These are phyloP conservation scores for Piscicola geometra DNA, from an alignment of 2,888 invertebrate species.

Conservation along the genomic window DNA sequence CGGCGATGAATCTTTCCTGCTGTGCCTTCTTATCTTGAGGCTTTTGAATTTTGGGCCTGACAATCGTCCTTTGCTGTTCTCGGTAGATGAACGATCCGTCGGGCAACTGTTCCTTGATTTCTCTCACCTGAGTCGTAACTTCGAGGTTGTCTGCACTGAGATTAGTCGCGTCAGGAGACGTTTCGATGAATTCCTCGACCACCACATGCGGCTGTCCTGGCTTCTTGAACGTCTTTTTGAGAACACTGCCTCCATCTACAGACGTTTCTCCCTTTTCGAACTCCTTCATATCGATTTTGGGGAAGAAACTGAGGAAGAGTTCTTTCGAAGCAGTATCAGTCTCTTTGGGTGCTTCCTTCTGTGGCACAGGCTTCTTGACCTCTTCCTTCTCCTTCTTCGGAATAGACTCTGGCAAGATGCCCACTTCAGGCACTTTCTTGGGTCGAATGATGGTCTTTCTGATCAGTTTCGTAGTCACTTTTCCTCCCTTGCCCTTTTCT, in stretches of 20 bases:
- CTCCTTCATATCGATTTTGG: background rate
- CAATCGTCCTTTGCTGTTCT: too few relatives aligned
- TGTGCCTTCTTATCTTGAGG: too few relatives aligned
- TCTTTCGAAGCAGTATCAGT: too few relatives aligned
- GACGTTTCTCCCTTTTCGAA: background rate
- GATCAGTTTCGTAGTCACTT: background rate
- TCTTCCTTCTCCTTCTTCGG: too few relatives aligned
- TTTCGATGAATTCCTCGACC: slow-evolving; percentile 12
- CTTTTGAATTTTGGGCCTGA: background rate
- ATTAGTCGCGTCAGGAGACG: background rate
- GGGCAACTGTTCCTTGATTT: slow-evolving; percentile 1
- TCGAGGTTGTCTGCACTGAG: slow-evolving; percentile 14
- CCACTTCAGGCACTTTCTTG: background rate
- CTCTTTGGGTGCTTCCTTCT: background rate
- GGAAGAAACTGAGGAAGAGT: background rate
- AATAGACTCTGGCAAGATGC: too few relatives aligned
- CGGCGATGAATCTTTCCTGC: slow-evolving; percentile 8
- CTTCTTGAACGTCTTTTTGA: too few relatives aligned
- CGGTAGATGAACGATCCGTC: too few relatives aligned
- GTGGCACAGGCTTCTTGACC: background rate
- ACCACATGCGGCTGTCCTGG: too few relatives aligned
- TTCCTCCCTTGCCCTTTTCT: background rate
- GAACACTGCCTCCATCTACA: background rate
- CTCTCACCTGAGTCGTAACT: background rate
- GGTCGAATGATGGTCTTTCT: background rate